Evolutionary conservation across 2,113 vertebrate genomes (phyloP), one percentile per base, ranked within the genome.

Genomic region (Pomatostomus ruficeps): DNA sequence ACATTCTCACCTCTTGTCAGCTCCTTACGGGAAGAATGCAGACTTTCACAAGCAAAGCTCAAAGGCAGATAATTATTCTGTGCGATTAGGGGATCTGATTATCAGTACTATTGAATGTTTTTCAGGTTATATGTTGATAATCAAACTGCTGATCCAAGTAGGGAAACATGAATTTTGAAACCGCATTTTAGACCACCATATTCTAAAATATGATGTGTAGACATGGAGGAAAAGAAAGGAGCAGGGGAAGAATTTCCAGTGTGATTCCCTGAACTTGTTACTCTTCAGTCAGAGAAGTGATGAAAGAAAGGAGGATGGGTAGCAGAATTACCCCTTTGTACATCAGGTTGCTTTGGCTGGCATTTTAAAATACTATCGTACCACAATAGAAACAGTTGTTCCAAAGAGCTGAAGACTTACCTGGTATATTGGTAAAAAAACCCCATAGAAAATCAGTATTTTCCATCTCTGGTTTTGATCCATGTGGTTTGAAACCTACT

Each of bases 371-470:
- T 52, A 19, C 8, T 8, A 43, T 76, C n/a, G 5, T 24, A 8
- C 15, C 26, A 48, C 22, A 26, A 9, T 21, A 57, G 54, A 42
- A 85, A 48, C 5, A 63, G 19, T 22, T 43, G 6, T n/a, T 77
- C 14, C 46, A n/a, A 61, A 61, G 26, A 83, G 6, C 9, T 22
- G 45, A 17, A 72, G 23, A 54, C 8, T 61, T 63, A 45, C 5
- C 33, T 67, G 28, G 22, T 77, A 46, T 22, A 54, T 8, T 35
- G 31, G 13, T 77, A 62, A 67, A 83, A 91, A 46, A 9, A 0
- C n/a, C n/a, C n/a, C 2, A 17, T 24, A 28, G 11, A 58, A 85
- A 63, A 14, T 49, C 0, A 1, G 0, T 16, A 43, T 89, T 86
- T 75, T 54, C 18, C 3, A 9, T 68, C 16, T 85, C 28, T 58